Conservation (phyloP, 1,140 invertebrate genomes). For the Sitobion miscanthi region DNA sequence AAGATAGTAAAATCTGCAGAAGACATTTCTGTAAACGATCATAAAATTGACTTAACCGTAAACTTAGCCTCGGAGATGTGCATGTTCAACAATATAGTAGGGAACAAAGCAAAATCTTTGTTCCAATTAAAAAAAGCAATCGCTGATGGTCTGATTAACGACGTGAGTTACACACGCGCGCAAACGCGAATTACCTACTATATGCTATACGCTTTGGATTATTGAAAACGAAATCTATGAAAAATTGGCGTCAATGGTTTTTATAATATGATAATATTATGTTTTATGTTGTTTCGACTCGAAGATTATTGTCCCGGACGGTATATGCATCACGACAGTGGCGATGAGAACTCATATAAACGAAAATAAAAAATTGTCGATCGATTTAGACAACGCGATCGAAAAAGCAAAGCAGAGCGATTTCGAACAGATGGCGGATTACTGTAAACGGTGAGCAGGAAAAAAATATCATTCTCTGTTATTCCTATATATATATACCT, state of each 20-base stretch:
- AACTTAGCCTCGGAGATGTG: conserved; percentile 42
- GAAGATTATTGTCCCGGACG: conserved; percentile 24
- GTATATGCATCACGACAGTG: conserved; percentile 30
- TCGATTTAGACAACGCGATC: not conserved
- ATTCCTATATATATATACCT: not conserved
- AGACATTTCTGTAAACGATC: not conserved
- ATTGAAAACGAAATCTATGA: not conserved
- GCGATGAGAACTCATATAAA: conserved; percentile 14
- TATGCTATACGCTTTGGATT: not conserved
- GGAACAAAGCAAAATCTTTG: conserved; percentile 54
- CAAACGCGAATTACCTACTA: not conserved
- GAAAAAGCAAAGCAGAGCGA: not conserved
- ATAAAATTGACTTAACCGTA: not conserved
- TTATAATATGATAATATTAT: not conserved
- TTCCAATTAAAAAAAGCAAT: conserved; percentile 23
- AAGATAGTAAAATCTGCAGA: not conserved
- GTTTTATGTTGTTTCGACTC: not conserved
- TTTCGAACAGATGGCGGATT: not conserved
- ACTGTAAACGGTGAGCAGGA: conserved; percentile 11
- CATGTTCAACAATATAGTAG: conserved; percentile 5
- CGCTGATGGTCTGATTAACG: not conserved
- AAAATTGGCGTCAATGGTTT: not conserved
- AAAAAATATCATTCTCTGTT: not conserved
- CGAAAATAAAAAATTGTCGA: conserved; percentile 45
- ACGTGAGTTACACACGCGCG: not conserved